Percentiles rank a stretch among this genome's conserved stretches.
phyloP scores from a whole-genome alignment of 2,797 vertebrate species.

The Mycteria americana region DNA sequence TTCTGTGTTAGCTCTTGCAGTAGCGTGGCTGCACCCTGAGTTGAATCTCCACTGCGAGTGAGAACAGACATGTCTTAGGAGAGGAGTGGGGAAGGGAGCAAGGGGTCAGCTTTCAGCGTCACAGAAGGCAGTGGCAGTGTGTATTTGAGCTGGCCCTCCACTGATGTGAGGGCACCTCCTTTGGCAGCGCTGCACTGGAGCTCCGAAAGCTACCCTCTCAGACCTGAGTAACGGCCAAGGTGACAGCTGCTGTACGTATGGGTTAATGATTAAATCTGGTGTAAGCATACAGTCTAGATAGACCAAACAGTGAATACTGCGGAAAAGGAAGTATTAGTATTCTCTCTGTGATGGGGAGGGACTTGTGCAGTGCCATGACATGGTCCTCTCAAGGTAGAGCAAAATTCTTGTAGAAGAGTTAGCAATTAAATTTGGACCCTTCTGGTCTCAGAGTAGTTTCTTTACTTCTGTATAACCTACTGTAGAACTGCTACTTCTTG shows the following conservation, averaged over 20 bases:
- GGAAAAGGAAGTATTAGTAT: neutral
- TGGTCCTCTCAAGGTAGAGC: neutral
- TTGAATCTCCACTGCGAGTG: rapidly evolving
- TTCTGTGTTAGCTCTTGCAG: rapidly evolving
- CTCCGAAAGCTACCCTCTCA: neutral
- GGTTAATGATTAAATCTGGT: neutral
- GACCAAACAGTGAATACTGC: neutral
- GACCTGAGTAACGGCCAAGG: neutral
- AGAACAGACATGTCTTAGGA: too few relatives aligned
- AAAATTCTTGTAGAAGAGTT: neutral
- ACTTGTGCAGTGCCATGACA: neutral
- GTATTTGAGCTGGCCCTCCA: neutral
- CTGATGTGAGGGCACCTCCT: neutral
- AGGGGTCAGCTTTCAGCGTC: rapidly evolving
- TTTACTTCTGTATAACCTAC: neutral
- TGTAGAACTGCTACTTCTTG: neutral
- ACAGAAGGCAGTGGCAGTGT: rapidly evolving
- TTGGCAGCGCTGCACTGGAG: neutral
- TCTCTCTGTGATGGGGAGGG: neutral
- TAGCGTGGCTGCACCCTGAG: rapidly evolving
- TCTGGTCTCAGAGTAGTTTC: neutral
- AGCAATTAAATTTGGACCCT: neutral
- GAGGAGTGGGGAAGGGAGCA: neutral
- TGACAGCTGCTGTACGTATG: neutral
- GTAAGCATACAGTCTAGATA: neutral